A percentile compares a stretch with the other conserved stretches of the same genome.
Evolutionary conservation across 2,888 invertebrate genomes (phyloP).

Genomic region (Dynastes tityus): DNA sequence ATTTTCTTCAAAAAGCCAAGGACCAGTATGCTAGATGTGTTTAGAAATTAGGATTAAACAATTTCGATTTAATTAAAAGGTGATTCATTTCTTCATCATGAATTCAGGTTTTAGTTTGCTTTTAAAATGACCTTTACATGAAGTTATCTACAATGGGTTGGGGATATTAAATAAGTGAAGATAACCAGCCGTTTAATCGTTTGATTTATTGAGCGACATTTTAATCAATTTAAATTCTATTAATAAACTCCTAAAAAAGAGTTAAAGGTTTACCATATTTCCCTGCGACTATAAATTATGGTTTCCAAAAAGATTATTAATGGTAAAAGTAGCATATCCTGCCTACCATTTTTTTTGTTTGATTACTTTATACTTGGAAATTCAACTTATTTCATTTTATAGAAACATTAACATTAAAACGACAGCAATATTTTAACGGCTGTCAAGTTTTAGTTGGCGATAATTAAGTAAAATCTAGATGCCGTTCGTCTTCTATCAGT

Average conservation of each 20-base stretch:
- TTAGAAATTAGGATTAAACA: too few relatives aligned
- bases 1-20: too few relatives aligned
- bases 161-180: neutral
- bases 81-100: too few relatives aligned
- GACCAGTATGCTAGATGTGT: too few relatives aligned
- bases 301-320: neutral
- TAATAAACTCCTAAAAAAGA: neutral
- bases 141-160: too few relatives aligned
- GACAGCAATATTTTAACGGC: conserved; percentile 11
- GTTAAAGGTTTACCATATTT: neutral
- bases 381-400: conserved; percentile 2
- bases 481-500: conserved; percentile 28
- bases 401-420: neutral
- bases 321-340: neutral
- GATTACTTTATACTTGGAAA: neutral
- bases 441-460: conserved; percentile 19
- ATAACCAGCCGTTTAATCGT: neutral
- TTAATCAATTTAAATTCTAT: neutral
- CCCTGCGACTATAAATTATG: neutral
- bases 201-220: neutral
- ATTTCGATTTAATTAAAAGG: too few relatives aligned
- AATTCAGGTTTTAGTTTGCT: too few relatives aligned
- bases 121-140: too few relatives aligned
- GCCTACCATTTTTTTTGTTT: neutral
- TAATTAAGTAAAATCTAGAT: conserved; percentile 20